phyloP scores from a whole-genome alignment of 2,888 invertebrate genomes.

The Phytoseiulus persimilis region DNA sequence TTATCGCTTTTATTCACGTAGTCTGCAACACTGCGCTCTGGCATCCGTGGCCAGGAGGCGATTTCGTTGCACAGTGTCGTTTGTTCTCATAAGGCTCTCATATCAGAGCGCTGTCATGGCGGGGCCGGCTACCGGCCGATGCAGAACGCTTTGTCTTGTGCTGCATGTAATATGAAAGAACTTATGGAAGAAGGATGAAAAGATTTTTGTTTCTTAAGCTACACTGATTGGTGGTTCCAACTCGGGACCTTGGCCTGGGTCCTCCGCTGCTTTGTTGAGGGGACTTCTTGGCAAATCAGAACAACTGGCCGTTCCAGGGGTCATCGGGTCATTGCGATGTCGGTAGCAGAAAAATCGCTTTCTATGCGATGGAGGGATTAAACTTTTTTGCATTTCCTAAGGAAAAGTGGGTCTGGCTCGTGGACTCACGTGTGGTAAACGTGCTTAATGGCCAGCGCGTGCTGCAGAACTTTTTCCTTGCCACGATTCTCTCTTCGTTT shows the following conservation, averaged over 20 bases:
- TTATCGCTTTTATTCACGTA: not conserved
- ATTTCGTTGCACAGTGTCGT: not conserved
- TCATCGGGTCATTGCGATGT: not conserved
- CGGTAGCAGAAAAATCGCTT: slow-evolving; percentile 5
- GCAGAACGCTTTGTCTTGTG: not conserved
- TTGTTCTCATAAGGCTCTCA: not conserved
- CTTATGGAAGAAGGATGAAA: not conserved
- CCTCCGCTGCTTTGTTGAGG: not conserved
- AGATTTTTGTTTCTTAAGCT: not conserved
- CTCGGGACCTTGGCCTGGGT: not conserved
- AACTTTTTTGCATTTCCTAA: not conserved
- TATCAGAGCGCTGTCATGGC: not conserved
- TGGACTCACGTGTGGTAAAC: not conserved
- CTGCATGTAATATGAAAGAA: not conserved
- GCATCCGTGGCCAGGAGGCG: no score
- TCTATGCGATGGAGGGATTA: not conserved
- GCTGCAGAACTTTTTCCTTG: no score
- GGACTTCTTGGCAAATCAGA: not conserved
- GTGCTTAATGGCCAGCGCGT: not conserved
- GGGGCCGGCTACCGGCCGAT: not conserved
- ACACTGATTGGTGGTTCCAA: not conserved
- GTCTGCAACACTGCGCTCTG: not conserved
- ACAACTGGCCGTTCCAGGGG: not conserved
- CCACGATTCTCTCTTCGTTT: not conserved
- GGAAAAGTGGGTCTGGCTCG: not conserved